Evolutionary conservation across 1,140 invertebrate species (phyloP), one percentile per base, ranked within the genome.

Genomic region (Babylonia areolata): DNA sequence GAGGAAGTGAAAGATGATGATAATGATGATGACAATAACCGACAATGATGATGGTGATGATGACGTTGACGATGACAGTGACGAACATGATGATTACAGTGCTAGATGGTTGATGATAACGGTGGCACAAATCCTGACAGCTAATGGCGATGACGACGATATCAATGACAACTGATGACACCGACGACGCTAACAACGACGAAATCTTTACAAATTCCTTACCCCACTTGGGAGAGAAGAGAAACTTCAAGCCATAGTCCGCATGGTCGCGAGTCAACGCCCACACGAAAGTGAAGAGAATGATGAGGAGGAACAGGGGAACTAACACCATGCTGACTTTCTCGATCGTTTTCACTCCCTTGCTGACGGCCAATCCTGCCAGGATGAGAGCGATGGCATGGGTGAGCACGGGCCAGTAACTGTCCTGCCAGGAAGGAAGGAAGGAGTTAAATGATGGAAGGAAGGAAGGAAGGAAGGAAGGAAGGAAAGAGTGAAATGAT

Each of bases 191-290:
- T 51, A 17, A 51, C 46, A 51, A 0, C 17, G 46, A 9, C 46
- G 9, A n/a, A n/a, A n/a, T n/a, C n/a, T n/a, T n/a, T n/a, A n/a
- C n/a, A n/a, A n/a, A n/a, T n/a, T 9, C 46, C 87, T 90, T 89
- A 94, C 92, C 90, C 92, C 92, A 93, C 73, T 91, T 81, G 33
- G 92, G 92, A 35, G 91, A 90, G 81, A 93, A 93, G 3, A 94
- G 86, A 69, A 91, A 93, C 15, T 84, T 90, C 35, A 93, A 88
- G 15, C 93, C 93, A 28, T 58, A 28, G 75, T 90, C 91, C 17
- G 91, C 90, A 84, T 91, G 91, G 12, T 88, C 83, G 54, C 90
- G 75, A 2, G 92, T 92, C 9, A 93, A 82, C 3, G 91, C 91
- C 92, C 92, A 93, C 23, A 90, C 81, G 79, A 93, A 93, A 0